These are phyloP conservation scores for Peromyscus attwateri DNA, from an alignment of 2,797 vertebrate genomes.

Conservation along the genomic window DNA sequence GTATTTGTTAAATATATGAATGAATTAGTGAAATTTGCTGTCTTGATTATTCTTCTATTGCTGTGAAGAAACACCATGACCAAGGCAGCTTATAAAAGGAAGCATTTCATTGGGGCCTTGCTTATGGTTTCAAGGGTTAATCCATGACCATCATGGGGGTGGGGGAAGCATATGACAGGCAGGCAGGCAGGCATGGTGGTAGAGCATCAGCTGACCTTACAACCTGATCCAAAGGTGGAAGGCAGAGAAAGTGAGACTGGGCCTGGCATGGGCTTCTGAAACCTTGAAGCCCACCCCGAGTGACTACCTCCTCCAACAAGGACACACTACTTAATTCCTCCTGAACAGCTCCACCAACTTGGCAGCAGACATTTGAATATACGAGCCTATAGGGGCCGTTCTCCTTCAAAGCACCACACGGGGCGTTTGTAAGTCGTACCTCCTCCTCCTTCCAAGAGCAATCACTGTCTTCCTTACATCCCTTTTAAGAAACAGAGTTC, in stretches of 20 bases:
- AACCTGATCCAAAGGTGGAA: neutral
- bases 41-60: neutral
- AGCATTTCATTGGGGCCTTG: neutral
- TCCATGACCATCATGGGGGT: neutral
- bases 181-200: neutral
- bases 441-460: neutral
- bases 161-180: neutral
- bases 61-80: neutral
- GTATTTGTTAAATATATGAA: conserved; percentile 38
- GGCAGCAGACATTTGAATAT: neutral
- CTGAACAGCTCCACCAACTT: neutral
- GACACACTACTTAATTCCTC: neutral
- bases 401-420: neutral
- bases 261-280: neutral
- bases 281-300: neutral
- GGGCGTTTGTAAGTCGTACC: neutral
- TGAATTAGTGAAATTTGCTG: neutral
- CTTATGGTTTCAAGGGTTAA: neutral
- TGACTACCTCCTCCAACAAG: neutral
- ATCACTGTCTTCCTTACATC: neutral
- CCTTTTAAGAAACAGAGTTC: neutral
- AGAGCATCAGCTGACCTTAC: neutral
- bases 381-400: neutral
- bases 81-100: neutral
- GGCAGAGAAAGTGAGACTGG: neutral